Conservation (phyloP, 1,140 invertebrate species). For the Ladona fulva region DNA sequence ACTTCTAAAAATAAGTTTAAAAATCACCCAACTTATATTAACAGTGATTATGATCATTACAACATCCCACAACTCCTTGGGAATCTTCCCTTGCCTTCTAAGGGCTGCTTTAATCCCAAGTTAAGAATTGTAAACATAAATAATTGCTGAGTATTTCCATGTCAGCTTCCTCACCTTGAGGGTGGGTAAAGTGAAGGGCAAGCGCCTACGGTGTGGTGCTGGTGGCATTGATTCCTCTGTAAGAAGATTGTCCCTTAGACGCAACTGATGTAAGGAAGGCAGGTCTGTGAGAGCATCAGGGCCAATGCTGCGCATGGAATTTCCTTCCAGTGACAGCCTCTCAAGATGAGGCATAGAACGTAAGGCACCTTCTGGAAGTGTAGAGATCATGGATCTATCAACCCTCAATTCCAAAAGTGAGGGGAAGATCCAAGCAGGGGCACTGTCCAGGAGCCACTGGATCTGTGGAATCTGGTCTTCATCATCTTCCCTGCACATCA, state of each 20-base stretch:
- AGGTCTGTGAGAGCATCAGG: slow-evolving; percentile 66
- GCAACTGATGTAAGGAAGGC: slow-evolving; percentile 68
- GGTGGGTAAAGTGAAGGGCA: slow-evolving; percentile 71
- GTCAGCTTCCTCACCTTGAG: slow-evolving; percentile 46
- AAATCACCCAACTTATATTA: no score
- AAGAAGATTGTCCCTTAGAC: slow-evolving; percentile 68
- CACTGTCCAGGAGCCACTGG: not conserved
- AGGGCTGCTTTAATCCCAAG: no score
- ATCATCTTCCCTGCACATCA: no score
- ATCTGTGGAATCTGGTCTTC: not conserved
- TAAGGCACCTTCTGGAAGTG: slow-evolving; percentile 54
- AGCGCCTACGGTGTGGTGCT: slow-evolving; percentile 26
- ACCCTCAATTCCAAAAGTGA: not conserved
- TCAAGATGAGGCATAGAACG: slow-evolving; percentile 68
- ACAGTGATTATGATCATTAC: no score
- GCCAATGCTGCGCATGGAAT: slow-evolving; percentile 60
- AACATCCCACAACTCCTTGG: no score
- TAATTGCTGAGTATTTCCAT: no score
- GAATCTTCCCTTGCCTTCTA: no score
- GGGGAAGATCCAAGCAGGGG: not conserved
- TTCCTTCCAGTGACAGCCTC: slow-evolving; percentile 68
- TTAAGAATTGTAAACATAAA: no score
- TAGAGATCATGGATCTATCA: not conserved
- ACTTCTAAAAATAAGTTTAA: no score
- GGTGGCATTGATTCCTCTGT: slow-evolving; percentile 44